Evolutionary conservation across 2,113 vertebrate genomes (phyloP), one percentile per base, ranked within the genome.

Genomic region (Protobothrops flavoviridis): DNA sequence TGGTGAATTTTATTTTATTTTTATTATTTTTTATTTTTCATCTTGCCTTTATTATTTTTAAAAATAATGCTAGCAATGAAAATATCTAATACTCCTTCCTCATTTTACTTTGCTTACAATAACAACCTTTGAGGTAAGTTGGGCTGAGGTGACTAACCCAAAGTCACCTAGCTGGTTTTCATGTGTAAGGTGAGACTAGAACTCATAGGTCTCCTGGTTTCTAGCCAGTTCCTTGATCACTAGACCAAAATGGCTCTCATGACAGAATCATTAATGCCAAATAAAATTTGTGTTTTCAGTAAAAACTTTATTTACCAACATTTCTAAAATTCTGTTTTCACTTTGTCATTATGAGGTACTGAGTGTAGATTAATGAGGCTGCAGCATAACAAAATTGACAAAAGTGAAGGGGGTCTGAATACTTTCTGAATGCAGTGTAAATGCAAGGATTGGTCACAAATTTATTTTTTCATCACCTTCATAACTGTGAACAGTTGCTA

Each of bases 231-330:
- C 61, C 26, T 29, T 64, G 12, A 64, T 11, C 26, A 64, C 61
- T 12, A 29, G 61, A 29, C 3, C 61, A 29, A 29, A 64, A 64
- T 11, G 26, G 61, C 26, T 64, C 3, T 64, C 61, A 29, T 0
- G 11, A 0, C 0, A 7, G 39, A 4, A 1, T 43, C 43, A 81
- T 56, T 88, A 55, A 48, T 5, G 0, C 53, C 0, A 0, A 39
- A 90, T 1, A 2, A 48, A 50, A 0, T 12, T 85, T 29, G 43
- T 61, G 0, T 52, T 53, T 61, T 56, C 43, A 59, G 15, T 13
- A 20, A 0, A 88, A 21, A 11, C 4, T 3, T 1, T 64, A 20
- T 43, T 1, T 15, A 88, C 26, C 29, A 11, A 64, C 26, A 64
- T 64, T 29, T 64, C 61, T 29, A 64, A 64, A 64, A 26, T 64